These are phyloP conservation scores for Tauraco erythrolophus DNA, from an alignment of 2,113 vertebrate genomes.

Conservation along the genomic window DNA sequence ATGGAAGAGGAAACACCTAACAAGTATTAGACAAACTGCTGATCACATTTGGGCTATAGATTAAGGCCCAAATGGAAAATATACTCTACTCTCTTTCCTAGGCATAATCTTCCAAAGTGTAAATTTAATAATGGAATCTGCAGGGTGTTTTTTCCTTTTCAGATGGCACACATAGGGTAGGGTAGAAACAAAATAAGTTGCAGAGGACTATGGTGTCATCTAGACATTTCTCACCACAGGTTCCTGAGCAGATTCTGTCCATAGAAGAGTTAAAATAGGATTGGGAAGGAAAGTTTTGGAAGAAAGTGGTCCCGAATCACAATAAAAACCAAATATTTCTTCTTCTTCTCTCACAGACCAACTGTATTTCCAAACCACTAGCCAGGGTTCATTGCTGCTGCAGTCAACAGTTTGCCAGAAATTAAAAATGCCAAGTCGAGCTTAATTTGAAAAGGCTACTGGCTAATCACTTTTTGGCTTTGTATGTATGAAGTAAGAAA, in stretches of 20 bases:
- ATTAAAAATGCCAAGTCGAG: not conserved
- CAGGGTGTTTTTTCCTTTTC: not conserved
- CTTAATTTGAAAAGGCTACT: not conserved
- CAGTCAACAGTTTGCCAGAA: not conserved
- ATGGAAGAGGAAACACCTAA: not conserved
- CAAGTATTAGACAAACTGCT: not conserved
- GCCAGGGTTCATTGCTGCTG: not conserved
- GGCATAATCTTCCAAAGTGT: not conserved
- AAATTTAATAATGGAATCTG: not conserved
- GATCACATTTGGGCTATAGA: not conserved
- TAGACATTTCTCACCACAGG: not conserved
- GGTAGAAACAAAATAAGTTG: not conserved
- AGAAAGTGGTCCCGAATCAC: not conserved
- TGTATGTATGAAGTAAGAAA: not conserved
- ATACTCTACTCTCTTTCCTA: not conserved
- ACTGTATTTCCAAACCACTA: not conserved
- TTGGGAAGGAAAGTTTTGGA: not conserved
- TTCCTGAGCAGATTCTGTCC: not conserved
- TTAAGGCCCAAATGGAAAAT: not conserved
- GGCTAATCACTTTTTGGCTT: not conserved
- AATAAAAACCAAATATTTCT: not conserved
- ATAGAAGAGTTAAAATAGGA: not conserved
- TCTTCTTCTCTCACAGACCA: not conserved
- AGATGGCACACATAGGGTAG: not conserved
- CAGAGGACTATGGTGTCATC: not conserved